phyloP scores from a whole-genome alignment of 2,113 vertebrate species.

The Stomatorhinus ivindoensis region DNA sequence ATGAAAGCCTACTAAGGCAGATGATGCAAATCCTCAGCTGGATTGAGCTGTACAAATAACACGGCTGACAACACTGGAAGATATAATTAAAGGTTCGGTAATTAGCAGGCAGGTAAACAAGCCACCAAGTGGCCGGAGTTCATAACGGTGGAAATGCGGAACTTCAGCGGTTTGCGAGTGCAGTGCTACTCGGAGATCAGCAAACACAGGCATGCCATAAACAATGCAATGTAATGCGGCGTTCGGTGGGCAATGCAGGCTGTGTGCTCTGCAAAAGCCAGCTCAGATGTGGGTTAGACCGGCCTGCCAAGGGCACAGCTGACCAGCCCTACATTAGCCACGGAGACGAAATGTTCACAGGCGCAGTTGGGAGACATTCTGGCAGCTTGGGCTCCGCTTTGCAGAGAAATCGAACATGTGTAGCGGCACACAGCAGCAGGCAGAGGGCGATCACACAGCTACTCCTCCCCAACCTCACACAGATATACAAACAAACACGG shows the following conservation, averaged over 20 bases:
- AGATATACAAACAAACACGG: background rate
- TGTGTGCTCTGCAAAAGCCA: background rate
- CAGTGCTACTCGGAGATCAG: background rate
- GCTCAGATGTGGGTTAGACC: background rate
- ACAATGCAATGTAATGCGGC: background rate
- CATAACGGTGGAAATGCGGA: background rate
- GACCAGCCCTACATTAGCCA: slow-evolving; percentile 40
- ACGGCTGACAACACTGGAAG: background rate
- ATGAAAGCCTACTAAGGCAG: background rate
- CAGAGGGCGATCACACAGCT: background rate
- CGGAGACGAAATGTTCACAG: slow-evolving; percentile 40
- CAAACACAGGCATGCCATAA: background rate
- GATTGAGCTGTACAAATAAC: background rate
- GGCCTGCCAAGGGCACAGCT: background rate
- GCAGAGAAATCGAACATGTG: background rate
- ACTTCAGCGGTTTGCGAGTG: background rate
- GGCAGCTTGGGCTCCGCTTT: background rate
- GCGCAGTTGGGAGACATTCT: slow-evolving; percentile 20
- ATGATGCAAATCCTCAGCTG: background rate
- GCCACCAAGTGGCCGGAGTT: background rate
- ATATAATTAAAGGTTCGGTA: background rate
- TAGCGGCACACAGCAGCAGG: background rate
- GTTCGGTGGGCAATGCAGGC: background rate
- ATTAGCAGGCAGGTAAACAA: background rate
- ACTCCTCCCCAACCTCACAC: background rate